These are phyloP conservation scores for Creontiades dilutus DNA, from an alignment of 2,888 invertebrate species.

Conservation along the genomic window DNA sequence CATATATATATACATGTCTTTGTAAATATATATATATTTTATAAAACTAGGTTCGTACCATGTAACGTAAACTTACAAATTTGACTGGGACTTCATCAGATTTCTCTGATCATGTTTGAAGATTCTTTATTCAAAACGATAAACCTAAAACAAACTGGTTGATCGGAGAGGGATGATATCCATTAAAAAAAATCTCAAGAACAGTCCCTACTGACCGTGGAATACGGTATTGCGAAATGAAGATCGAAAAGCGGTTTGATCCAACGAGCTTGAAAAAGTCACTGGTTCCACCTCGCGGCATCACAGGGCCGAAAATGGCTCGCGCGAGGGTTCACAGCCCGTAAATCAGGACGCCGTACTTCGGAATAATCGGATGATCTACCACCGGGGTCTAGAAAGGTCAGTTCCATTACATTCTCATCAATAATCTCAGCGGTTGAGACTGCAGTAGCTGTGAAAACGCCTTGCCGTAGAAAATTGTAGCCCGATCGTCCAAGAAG, in stretches of 20 bases:
- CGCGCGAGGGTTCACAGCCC: slow-evolving; percentile 20
- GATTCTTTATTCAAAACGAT: too few species aligned
- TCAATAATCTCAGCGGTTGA: slow-evolving; percentile 22
- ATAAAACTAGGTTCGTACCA: too few species aligned
- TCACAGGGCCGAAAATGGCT: neutral
- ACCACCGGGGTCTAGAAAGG: neutral
- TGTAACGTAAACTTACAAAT: too few species aligned
- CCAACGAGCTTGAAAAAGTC: neutral
- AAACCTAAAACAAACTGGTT: too few species aligned
- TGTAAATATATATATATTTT: too few species aligned
- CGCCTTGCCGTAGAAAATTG: neutral
- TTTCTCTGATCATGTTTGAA: too few species aligned
- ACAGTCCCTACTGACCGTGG: too few species aligned
- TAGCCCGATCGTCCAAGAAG: neutral
- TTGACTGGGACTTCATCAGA: too few species aligned
- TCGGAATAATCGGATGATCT: slow-evolving; percentile 39
- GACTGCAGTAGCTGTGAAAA: slow-evolving; percentile 32
- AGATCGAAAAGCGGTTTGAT: neutral
- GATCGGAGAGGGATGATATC: too few species aligned
- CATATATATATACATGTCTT: too few species aligned
- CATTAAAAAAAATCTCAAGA: too few species aligned
- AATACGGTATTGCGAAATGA: too few species aligned
- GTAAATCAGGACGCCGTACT: slow-evolving; percentile 3
- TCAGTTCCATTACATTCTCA: slow-evolving; percentile 20
- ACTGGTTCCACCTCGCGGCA: neutral